These are phyloP conservation scores for Artemia sinica DNA, from an alignment of 2,888 invertebrate species.

Conservation along the genomic window DNA sequence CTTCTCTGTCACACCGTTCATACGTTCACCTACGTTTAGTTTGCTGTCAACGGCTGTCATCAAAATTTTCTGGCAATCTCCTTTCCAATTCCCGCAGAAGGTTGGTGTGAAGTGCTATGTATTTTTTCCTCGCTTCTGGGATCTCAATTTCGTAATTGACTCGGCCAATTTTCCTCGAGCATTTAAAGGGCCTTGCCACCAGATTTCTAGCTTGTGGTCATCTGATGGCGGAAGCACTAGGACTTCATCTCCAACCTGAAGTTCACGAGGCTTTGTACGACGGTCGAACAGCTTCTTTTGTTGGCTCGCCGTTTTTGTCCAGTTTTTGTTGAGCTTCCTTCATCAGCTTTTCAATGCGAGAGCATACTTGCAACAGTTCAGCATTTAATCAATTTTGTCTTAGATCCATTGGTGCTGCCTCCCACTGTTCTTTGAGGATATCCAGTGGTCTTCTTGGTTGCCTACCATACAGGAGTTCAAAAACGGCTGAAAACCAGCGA, in stretches of 20 bases:
- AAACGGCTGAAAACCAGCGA: no score
- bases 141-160: background rate
- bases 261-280: background rate
- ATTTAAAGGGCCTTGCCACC: background rate
- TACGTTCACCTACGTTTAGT: no score
- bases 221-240: background rate
- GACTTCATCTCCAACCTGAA: background rate
- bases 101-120: background rate
- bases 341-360: no score
- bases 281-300: background rate
- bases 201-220: background rate
- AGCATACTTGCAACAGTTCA: no score
- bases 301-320: background rate
- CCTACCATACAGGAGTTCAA: background rate
- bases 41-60: no score
- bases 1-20: no score
- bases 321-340: no score
- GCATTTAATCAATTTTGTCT: background rate
- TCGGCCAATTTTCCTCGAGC: background rate
- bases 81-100: background rate
- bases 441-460: background rate
- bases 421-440: constrained; percentile 4
- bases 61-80: no score
- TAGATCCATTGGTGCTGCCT: background rate
- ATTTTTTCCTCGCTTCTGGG: background rate